Base-by-base conservation (phyloP, 1,140 invertebrate genomes). In the Vanessa atalanta region DNA sequence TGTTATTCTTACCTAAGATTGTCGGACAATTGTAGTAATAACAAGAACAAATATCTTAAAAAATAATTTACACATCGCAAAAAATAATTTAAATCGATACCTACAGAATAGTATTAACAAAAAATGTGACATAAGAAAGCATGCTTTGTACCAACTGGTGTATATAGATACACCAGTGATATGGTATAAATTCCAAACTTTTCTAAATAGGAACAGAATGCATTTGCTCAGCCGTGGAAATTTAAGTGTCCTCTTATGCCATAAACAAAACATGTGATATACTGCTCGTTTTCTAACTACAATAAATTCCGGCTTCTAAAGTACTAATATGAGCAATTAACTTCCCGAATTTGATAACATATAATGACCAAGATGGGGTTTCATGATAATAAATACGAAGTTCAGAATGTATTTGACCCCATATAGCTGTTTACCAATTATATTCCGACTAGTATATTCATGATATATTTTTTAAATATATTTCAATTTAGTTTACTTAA, bases 351-450 rank as follows among this genome's bases (percentile, higher is more conserved):
- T 55, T 73, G 86, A 85, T 84, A 86, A 64, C 69, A 48, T 72
- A 79, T 83, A 85, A 83, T 65, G 63, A 70, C 74, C 76, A 73
- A 85, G 86, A 88, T 86, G 82, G 83, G 57, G 80, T 79, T 61
- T 73, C 37, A 61, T 47, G 71, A 73, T 73, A 73, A 67, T 60
- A 60, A 57, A 60, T 43, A 6, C 65, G 23, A 73, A 73, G 53
- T 73, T 73, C 13, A 23, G 65, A 73, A 67, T 63, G 48, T 73
- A 73, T 73, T 63, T 55, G 53, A 23, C 48, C 71, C 3, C 65
- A 73, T 73, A 66, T 48, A n/a, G 13, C 15, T 26, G 8, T 26
- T 43, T 26, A 57, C 8, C 20, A 20, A 57, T 57, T 57, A 57
- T 12, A 57, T 57, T 57, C 20, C 16, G 26, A 9, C 9, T 57